phyloP scores from a whole-genome alignment of 2,888 invertebrate species.

The Acanthacorydalis orientalis region DNA sequence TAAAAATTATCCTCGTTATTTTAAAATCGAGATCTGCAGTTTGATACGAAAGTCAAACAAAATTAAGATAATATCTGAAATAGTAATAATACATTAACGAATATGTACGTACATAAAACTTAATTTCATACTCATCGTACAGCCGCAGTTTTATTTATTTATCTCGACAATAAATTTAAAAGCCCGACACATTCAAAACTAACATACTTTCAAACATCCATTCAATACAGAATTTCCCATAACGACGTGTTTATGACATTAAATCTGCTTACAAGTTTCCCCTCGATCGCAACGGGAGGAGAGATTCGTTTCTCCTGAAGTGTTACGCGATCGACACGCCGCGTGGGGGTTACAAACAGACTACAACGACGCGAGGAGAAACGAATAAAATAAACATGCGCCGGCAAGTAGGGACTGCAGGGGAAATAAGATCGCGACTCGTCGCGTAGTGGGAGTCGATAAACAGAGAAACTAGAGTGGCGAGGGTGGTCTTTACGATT shows the following conservation, averaged over 20 bases:
- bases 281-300: neutral
- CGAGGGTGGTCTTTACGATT: neutral
- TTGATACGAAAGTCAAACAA: too few species aligned
- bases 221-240: neutral
- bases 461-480: neutral
- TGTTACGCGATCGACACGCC: neutral
- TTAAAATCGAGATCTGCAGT: too few species aligned
- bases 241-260: slow-evolving; percentile 2
- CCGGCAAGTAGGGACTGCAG: too few species aligned
- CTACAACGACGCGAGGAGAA: neutral
- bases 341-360: neutral
- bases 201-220: too few species aligned
- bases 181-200: too few species aligned
- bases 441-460: neutral
- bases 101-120: too few species aligned
- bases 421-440: too few species aligned
- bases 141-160: neutral
- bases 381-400: too few species aligned
- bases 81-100: too few species aligned
- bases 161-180: neutral
- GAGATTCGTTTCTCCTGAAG: neutral
- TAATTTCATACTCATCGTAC: too few species aligned
- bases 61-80: too few species aligned
- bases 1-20: too few species aligned
- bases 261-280: slow-evolving; percentile 1